Evolutionary conservation across 2,113 vertebrate species (phyloP).

Genomic region (Gymnogyps californianus): DNA sequence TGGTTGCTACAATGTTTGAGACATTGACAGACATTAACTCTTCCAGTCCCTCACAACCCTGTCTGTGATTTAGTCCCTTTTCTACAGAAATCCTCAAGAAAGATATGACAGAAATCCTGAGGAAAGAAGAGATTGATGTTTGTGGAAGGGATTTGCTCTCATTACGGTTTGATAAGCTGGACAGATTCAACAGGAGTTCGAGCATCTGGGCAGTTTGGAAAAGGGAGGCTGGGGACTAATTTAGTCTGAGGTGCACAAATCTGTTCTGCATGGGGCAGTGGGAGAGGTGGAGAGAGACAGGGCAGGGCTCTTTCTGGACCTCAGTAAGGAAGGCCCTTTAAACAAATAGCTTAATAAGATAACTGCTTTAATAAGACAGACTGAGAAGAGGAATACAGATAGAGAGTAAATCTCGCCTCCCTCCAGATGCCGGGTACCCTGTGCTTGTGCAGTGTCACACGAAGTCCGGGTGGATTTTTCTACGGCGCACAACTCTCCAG

Average conservation of each 20-base stretch:
- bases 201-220: background rate
- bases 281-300: too few relatives aligned
- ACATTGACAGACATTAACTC: too few relatives aligned
- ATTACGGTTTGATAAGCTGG: background rate
- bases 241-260: too few relatives aligned
- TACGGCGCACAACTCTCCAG: fast-evolving
- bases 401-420: fast-evolving
- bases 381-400: background rate
- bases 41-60: too few relatives aligned
- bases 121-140: background rate
- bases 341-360: background rate
- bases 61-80: background rate
- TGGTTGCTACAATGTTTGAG: too few relatives aligned
- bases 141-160: background rate
- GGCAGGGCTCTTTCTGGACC: background rate
- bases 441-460: fast-evolving
- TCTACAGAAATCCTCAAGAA: background rate
- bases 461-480: background rate
- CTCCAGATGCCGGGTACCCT: fast-evolving
- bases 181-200: background rate
- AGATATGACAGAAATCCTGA: background rate
- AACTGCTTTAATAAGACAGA: background rate
- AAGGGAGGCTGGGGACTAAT: too few relatives aligned
- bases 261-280: fast-evolving
- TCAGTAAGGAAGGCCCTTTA: fast-evolving